These are phyloP conservation scores for Palythoa caribaeorum DNA, from an alignment of 92 coral and sea anemone genomes.

Conservation along the genomic window DNA sequence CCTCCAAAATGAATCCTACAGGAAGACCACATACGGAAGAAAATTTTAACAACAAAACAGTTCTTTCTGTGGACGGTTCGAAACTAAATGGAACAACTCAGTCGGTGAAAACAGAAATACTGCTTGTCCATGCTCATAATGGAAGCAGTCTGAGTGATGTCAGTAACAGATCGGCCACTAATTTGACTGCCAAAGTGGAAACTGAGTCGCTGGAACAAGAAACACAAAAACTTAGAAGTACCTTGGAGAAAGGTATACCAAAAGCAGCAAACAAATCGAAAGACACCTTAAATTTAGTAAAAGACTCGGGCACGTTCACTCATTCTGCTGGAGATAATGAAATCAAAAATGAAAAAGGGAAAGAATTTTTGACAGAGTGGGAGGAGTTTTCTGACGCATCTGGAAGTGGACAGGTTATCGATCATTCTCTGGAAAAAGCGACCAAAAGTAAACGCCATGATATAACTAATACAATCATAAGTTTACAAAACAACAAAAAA, in stretches of 20 bases:
- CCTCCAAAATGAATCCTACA: neutral
- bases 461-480: constrained; percentile 12
- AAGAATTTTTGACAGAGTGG: neutral
- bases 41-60: neutral
- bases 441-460: constrained; percentile 59
- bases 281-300: neutral
- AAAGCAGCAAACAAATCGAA: neutral
- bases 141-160: neutral
- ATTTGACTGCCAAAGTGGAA: neutral
- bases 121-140: neutral
- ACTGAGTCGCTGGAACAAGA: neutral
- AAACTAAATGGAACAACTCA: neutral
- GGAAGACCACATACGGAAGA: neutral
- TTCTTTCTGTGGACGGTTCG: neutral
- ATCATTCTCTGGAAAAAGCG: constrained; percentile 14
- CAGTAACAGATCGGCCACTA: constrained; percentile 1
- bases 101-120: neutral
- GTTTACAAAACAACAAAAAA: constrained; percentile 1
- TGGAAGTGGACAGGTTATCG: constrained; percentile 23
- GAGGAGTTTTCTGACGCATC: constrained; percentile 6
- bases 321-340: neutral
- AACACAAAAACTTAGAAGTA: neutral
- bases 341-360: neutral
- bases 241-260: neutral
- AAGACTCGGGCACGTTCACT: neutral